phyloP scores from a whole-genome alignment of 2,888 invertebrate genomes.

The Agapostemon virescens region DNA sequence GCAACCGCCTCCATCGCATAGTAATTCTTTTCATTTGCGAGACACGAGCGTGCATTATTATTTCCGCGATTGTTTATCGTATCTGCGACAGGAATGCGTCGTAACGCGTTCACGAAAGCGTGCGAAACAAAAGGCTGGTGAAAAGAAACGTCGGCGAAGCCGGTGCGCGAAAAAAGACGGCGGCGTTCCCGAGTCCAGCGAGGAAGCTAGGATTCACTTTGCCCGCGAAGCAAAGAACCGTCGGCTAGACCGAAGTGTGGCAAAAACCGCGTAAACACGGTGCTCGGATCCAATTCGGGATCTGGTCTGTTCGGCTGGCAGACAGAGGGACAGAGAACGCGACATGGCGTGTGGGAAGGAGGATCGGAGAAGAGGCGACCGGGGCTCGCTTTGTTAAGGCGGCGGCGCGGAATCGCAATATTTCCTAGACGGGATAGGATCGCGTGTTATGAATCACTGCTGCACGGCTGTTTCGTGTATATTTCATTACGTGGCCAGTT shows the following conservation, averaged over 20 bases:
- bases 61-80: background rate
- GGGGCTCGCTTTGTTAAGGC: constrained; percentile 63
- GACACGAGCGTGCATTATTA: background rate
- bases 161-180: background rate
- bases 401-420: constrained; percentile 67
- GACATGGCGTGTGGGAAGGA: background rate
- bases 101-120: background rate
- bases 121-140: background rate
- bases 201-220: constrained; percentile 48
- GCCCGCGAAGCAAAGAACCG: constrained; percentile 31
- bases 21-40: background rate
- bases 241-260: constrained; percentile 12
- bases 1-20: background rate
- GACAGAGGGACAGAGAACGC: background rate
- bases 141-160: background rate
- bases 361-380: constrained; percentile 46
- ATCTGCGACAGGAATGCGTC: background rate
- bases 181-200: background rate
- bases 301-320: constrained; percentile 13
- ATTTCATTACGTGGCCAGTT: constrained; percentile 70
- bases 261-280: constrained; percentile 53
- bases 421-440: constrained; percentile 67
- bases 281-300: constrained; percentile 48
- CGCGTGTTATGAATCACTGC: constrained; percentile 71
- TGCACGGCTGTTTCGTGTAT: constrained; percentile 63